These are phyloP conservation scores for Calameuta idolon DNA, from an alignment of 2,888 invertebrate genomes.

Conservation along the genomic window DNA sequence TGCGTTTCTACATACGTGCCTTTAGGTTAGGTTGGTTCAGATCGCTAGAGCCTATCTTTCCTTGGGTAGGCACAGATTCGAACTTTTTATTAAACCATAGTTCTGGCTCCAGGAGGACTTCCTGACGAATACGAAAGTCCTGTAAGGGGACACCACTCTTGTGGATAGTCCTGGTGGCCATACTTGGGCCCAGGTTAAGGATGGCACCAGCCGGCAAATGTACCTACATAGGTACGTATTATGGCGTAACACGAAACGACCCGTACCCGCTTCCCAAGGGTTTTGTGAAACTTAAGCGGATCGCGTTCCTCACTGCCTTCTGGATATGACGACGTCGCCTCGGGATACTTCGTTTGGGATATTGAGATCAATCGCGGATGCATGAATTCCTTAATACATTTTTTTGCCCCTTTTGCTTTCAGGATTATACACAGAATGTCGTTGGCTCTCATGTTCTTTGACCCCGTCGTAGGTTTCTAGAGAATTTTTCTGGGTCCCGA, in stretches of 20 bases:
- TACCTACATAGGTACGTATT: constrained; percentile 1
- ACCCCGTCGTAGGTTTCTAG: neutral
- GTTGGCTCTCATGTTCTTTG: neutral
- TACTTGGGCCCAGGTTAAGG: neutral
- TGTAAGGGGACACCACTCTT: neutral
- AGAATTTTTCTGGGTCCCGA: neutral
- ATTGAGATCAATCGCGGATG: neutral
- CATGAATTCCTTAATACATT: neutral
- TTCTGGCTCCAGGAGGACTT: neutral
- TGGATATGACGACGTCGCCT: neutral
- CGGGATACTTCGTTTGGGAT: neutral
- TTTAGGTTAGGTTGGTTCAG: neutral
- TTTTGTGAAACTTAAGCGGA: constrained; percentile 10
- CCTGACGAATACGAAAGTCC: neutral
- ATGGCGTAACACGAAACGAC: constrained; percentile 3
- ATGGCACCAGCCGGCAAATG: constrained; percentile 6
- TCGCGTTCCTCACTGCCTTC: neutral
- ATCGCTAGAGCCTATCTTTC: neutral
- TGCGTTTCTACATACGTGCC: neutral
- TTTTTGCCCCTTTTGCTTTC: neutral
- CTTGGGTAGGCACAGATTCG: neutral
- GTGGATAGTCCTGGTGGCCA: neutral
- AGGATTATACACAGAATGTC: neutral
- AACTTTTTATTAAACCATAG: neutral
- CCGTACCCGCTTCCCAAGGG: constrained; percentile 3